Evolutionary conservation across 2,797 vertebrate genomes (phyloP).

Genomic region (Acanthurus leucopareius): DNA sequence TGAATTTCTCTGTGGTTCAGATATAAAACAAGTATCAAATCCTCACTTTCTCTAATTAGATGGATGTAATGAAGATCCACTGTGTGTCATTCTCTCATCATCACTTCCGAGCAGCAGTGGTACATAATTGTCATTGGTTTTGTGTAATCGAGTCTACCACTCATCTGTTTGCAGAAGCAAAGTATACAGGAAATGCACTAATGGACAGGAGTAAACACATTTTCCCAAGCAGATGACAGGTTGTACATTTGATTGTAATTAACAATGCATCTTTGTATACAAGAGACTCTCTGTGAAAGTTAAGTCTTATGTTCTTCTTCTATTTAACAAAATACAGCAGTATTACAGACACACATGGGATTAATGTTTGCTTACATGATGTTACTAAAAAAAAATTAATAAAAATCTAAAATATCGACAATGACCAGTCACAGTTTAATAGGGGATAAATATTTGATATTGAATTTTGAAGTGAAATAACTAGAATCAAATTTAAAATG

Average conservation of each 20-base stretch:
- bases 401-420: background rate
- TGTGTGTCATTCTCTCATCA: background rate
- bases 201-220: slow-evolving; percentile 51
- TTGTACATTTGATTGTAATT: background rate
- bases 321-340: background rate
- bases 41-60: slow-evolving; percentile 33
- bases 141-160: slow-evolving; percentile 42
- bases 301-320: background rate
- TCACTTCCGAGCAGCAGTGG: slow-evolving; percentile 54
- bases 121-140: slow-evolving; percentile 46
- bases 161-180: slow-evolving; percentile 23
- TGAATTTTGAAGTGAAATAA: background rate
- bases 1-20: background rate
- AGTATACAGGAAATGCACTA: slow-evolving; percentile 56
- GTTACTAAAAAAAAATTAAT: background rate
- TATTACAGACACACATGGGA: background rate
- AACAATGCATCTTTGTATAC: background rate
- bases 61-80: slow-evolving; percentile 28
- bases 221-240: slow-evolving; percentile 24
- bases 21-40: background rate
- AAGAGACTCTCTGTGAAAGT: background rate
- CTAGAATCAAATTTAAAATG: background rate
- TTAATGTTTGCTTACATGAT: background rate
- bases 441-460: background rate
- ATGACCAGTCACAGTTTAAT: background rate